phyloP scores from a whole-genome alignment of 2,113 vertebrate species.

The Periophthalmodon schlosseri region DNA sequence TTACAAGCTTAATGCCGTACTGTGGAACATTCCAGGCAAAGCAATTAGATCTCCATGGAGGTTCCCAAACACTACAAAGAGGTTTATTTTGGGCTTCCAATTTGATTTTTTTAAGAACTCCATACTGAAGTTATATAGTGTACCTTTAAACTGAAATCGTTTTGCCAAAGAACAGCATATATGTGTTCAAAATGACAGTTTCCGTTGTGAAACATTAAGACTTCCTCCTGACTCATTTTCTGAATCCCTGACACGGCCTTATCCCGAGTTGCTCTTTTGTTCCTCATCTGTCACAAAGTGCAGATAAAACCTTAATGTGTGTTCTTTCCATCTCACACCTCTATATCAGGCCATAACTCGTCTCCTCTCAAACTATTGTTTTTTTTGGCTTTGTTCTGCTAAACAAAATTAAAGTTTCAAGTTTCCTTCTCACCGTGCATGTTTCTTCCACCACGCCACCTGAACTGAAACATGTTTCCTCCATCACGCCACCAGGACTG shows the following conservation, averaged over 20 bases:
- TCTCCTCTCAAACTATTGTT: not conserved
- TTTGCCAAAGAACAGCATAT: no score
- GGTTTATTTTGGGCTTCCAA: no score
- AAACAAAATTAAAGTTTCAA: constrained; percentile 4
- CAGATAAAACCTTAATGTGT: not conserved
- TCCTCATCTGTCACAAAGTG: not conserved
- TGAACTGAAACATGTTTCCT: no score
- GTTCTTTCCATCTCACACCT: not conserved
- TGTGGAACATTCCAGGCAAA: no score
- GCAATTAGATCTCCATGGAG: no score
- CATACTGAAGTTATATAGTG: no score
- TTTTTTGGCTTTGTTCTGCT: not conserved
- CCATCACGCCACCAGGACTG: no score
- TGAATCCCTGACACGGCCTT: not conserved
- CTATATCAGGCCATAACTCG: not conserved
- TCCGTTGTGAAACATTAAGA: not conserved
- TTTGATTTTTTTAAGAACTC: no score
- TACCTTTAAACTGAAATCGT: no score
- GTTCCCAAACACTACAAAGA: no score
- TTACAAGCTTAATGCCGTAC: no score
- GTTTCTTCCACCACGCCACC: no score
- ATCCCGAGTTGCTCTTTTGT: not conserved
- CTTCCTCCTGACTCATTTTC: not conserved
- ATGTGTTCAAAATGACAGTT: not conserved
- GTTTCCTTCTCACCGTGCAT: not conserved